phyloP scores from a whole-genome alignment of 2,797 vertebrate genomes.

The Hemitrygon akajei region DNA sequence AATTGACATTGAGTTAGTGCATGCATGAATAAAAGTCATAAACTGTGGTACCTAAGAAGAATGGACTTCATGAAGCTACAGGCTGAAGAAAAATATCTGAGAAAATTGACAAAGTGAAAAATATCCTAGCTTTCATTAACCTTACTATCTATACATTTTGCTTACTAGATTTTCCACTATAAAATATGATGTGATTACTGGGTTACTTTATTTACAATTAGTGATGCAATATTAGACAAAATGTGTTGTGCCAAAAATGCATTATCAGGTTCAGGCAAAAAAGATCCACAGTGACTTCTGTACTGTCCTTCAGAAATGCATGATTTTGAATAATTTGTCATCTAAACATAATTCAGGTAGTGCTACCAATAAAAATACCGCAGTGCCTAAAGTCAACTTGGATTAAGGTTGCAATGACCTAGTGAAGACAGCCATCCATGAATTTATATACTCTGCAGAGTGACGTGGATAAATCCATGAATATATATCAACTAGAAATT shows the following conservation, averaged over 20 bases:
- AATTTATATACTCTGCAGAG: background rate
- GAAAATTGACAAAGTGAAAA: background rate
- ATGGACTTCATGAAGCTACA: background rate
- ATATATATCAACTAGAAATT: background rate
- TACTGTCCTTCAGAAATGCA: conserved; percentile 27
- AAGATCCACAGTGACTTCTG: background rate
- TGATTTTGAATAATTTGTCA: conserved; percentile 33
- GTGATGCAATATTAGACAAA: background rate
- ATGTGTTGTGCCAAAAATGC: background rate
- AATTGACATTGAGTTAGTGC: background rate
- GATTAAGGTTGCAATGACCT: conserved; percentile 28
- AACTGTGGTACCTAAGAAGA: background rate
- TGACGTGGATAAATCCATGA: background rate
- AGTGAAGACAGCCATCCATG: conserved; percentile 8
- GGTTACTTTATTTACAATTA: background rate
- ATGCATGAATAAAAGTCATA: background rate
- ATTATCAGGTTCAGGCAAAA: background rate
- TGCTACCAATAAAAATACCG: background rate
- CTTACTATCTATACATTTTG: background rate
- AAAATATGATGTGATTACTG: background rate
- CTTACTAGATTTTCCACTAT: background rate
- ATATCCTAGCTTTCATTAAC: background rate
- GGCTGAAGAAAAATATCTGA: background rate
- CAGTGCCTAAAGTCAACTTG: conserved; percentile 33
- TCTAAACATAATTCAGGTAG: conserved; percentile 15